A percentile compares a stretch with the other conserved stretches of the same genome.
Conservation (phyloP, 64 coral and sea anemone species). For the Platygyra sinensis region DNA sequence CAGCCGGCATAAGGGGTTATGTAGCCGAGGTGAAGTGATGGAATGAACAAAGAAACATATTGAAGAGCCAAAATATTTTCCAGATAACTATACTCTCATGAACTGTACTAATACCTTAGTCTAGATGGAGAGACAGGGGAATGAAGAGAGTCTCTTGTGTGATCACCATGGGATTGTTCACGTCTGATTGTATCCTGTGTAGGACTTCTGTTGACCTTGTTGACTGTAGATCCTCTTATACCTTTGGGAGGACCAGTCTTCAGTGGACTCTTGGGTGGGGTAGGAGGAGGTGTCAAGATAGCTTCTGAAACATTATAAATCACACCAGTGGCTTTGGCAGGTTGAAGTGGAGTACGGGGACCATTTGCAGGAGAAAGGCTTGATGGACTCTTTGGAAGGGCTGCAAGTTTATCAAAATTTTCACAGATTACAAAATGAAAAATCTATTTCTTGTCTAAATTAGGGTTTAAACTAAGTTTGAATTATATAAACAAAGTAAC, state of each 20-base stretch:
- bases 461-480: no score
- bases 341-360: constrained; percentile 37
- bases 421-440: no score
- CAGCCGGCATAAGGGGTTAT: no score
- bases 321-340: constrained; percentile 62
- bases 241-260: constrained; percentile 22
- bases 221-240: constrained; percentile 30
- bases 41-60: background rate
- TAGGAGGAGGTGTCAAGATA: constrained; percentile 1
- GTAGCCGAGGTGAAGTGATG: no score
- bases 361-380: constrained; percentile 17
- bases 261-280: background rate
- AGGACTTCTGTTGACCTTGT: background rate
- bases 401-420: background rate
- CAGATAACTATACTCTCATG: no score
- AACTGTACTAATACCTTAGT: background rate
- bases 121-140: constrained; percentile 19
- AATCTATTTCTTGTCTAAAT: no score
- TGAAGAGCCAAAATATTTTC: no score
- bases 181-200: constrained; percentile 5
- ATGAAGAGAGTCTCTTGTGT: background rate
- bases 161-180: constrained; percentile 22
- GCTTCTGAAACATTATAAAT: constrained; percentile 34
- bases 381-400: constrained; percentile 43
- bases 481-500: no score